Evolutionary conservation across 1,140 invertebrate species (phyloP).

Genomic region (Dysdera silvatica): DNA sequence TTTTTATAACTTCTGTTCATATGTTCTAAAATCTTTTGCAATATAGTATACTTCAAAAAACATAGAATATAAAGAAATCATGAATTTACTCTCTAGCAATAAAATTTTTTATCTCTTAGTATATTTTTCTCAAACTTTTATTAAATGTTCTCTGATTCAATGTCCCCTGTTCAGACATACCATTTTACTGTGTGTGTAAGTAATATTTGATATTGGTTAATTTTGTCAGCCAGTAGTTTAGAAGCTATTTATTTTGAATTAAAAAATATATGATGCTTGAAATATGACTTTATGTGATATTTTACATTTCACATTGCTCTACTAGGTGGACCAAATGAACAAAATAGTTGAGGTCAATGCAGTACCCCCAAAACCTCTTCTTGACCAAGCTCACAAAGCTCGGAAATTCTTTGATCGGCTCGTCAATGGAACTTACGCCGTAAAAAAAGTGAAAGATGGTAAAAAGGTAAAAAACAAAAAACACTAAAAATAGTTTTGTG

Average conservation of each 20-base stretch:
- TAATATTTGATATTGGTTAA: not conserved
- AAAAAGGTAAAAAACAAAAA: constrained; percentile 69
- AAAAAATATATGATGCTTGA: not conserved
- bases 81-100: too few species aligned
- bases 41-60: too few species aligned
- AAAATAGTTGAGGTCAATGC: constrained; percentile 98
- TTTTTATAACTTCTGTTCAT: too few species aligned
- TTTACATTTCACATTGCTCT: constrained; percentile 14
- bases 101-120: too few species aligned
- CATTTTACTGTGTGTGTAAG: too few species aligned
- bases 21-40: too few species aligned
- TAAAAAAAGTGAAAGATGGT: constrained; percentile 86
- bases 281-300: not conserved
- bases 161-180: too few species aligned
- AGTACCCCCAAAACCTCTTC: constrained; percentile 89
- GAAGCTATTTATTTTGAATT: not conserved
- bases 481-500: too few species aligned
- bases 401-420: constrained; percentile 96
- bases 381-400: constrained; percentile 91
- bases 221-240: not conserved
- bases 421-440: constrained; percentile 75
- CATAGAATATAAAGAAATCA: too few species aligned
- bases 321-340: constrained; percentile 97
- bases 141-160: too few species aligned
- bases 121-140: too few species aligned